Conservation (phyloP, 2,888 invertebrate species). For the Tigriopus californicus region DNA sequence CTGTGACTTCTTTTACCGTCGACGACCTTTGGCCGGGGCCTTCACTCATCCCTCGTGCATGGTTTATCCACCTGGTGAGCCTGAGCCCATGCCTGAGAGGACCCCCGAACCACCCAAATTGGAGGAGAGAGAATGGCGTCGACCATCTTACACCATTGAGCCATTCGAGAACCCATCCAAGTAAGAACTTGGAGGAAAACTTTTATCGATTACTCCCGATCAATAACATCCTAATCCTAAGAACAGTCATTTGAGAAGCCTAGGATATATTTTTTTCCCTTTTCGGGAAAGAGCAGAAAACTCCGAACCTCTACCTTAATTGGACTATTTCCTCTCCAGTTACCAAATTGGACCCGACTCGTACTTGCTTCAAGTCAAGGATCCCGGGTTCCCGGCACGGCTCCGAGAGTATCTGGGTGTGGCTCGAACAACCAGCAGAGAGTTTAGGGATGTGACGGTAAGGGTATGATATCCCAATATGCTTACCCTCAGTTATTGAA, state of each 20-base stretch:
- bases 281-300: too few species aligned
- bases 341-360: constrained; percentile 95
- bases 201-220: too few species aligned
- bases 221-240: too few species aligned
- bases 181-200: not conserved
- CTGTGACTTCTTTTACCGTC: constrained; percentile 66
- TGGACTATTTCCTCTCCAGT: constrained; percentile 30
- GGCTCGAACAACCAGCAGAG: constrained; percentile 18
- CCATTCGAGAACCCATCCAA: constrained; percentile 18
- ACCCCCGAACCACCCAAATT: constrained; percentile 16
- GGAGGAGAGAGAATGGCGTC: constrained; percentile 18
- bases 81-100: constrained; percentile 30
- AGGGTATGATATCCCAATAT: too few species aligned
- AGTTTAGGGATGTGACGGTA: constrained; percentile 15
- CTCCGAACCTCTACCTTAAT: not conserved
- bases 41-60: constrained; percentile 79
- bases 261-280: too few species aligned
- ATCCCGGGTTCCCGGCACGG: constrained; percentile 82
- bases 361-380: constrained; percentile 75
- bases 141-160: constrained; percentile 9
- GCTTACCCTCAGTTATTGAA: too few species aligned
- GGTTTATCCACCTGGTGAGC: constrained; percentile 72
- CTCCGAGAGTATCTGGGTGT: constrained; percentile 74
- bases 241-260: too few species aligned
- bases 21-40: constrained; percentile 60